A percentile compares a stretch with the other conserved stretches of the same genome.
Conservation (phyloP, 2,888 invertebrate species). For the Pachycephus smyrnensis region DNA sequence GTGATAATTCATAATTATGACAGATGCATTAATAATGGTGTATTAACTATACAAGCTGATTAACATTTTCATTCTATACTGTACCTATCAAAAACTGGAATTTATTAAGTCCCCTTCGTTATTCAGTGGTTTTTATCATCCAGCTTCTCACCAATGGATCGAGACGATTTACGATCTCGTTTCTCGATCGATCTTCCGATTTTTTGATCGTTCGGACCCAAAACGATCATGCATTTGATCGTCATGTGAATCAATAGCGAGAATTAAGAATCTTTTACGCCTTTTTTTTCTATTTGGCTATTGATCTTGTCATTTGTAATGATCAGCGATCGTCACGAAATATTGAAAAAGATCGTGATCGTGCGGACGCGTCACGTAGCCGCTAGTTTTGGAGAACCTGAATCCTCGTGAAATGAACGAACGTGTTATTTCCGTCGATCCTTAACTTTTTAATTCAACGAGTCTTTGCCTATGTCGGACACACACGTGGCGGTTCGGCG, state of each 20-base stretch:
- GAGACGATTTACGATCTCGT: neutral
- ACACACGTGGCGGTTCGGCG: conserved; percentile 12
- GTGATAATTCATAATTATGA: neutral
- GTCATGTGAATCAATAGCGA: neutral
- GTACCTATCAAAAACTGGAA: neutral
- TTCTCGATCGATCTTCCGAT: neutral
- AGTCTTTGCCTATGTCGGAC: conserved; percentile 20
- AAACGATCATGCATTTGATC: neutral
- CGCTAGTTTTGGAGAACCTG: conserved; percentile 1
- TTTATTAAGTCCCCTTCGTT: neutral
- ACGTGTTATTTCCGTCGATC: conserved; percentile 8
- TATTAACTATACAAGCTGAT: neutral
- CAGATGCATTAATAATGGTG: neutral
- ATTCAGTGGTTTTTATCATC: neutral
- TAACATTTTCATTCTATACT: neutral
- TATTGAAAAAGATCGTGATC: neutral
- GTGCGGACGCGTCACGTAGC: neutral
- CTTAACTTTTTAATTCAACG: conserved; percentile 25
- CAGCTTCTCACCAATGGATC: neutral
- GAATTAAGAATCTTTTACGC: neutral
- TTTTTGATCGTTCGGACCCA: neutral
- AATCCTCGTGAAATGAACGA: conserved; percentile 14
- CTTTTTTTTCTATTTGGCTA: neutral
- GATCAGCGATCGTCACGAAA: neutral
- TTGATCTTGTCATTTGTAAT: neutral